A percentile compares a stretch with the other conserved stretches of the same genome.
Conservation (phyloP, 2,888 invertebrate species). For the Drosophila colorata region DNA sequence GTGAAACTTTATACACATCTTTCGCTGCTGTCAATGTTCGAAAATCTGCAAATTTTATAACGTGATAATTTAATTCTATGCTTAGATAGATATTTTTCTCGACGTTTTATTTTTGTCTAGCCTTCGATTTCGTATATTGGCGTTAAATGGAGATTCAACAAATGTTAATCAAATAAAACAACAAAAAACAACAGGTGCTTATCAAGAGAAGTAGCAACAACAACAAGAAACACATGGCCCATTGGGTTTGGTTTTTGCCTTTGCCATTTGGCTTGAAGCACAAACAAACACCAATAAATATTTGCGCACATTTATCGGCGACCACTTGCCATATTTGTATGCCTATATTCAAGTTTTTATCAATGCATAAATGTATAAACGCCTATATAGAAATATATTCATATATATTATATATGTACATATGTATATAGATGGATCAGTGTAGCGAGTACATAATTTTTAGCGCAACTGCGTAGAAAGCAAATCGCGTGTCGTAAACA, state of each 20-base stretch:
- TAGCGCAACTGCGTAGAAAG: constrained; percentile 75
- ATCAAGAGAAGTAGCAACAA: constrained; percentile 12
- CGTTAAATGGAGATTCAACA: constrained; percentile 40
- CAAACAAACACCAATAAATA: constrained; percentile 41
- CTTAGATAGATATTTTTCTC: not conserved
- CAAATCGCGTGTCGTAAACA: constrained; percentile 72
- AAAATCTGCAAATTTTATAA: constrained; percentile 9
- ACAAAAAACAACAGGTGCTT: constrained; percentile 6
- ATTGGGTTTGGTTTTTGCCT: not conserved
- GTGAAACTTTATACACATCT: constrained; percentile 11
- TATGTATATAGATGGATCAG: constrained; percentile 16
- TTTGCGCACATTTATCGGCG: constrained; percentile 50
- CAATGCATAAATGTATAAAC: constrained; percentile 53
- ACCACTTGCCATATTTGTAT: constrained; percentile 59
- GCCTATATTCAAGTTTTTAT: constrained; percentile 61
- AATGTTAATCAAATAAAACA: constrained; percentile 29
- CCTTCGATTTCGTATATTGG: constrained; percentile 19
- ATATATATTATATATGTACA: constrained; percentile 9
- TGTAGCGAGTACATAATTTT: constrained; percentile 48
- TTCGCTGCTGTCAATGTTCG: not conserved
- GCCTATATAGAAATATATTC: constrained; percentile 2
- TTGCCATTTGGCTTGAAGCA: not conserved
- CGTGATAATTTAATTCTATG: constrained; percentile 46
- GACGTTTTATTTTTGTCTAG: not conserved
- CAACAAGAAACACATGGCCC: constrained; percentile 4